Conservation (phyloP, 1,140 invertebrate species). For the honey bee (Apis mellifera) region DNA sequence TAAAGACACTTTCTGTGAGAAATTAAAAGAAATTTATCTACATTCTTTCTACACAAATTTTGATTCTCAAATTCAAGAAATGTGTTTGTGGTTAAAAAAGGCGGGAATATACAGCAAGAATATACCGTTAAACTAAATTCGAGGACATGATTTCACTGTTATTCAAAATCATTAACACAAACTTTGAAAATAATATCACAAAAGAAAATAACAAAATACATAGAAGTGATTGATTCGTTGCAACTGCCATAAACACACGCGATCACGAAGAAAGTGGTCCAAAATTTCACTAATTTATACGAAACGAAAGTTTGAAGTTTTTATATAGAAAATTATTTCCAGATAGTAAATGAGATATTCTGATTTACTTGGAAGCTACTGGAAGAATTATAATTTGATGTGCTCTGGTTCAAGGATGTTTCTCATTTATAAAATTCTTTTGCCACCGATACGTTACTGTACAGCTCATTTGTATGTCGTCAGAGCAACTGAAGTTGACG, state of each 20-base stretch:
- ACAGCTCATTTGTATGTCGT: constrained; percentile 26
- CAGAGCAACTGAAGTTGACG: constrained; percentile 67
- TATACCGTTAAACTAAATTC: background rate
- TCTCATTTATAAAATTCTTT: constrained; percentile 56
- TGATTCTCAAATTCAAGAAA: background rate
- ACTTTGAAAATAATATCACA: background rate
- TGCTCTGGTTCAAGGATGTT: constrained; percentile 15
- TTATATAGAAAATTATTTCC: background rate
- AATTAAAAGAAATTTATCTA: constrained; percentile 9
- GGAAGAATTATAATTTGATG: constrained; percentile 12
- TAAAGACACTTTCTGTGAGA: constrained; percentile 34
- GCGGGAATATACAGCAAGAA: constrained; percentile 45
- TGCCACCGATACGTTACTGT: constrained; percentile 45
- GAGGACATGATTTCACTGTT: background rate
- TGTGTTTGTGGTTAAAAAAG: constrained; percentile 34
- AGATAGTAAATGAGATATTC: background rate
- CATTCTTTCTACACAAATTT: background rate
- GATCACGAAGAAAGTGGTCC: constrained; percentile 11
- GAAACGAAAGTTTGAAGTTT: background rate
- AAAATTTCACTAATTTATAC: constrained; percentile 27
- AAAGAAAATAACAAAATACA: background rate
- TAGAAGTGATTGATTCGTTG: background rate
- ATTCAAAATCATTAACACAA: background rate
- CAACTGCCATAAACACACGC: constrained; percentile 8
- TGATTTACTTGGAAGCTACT: constrained; percentile 37